Percentiles rank a stretch among this genome's conserved stretches.
These are phyloP conservation scores for Nebria ingens DNA, from an alignment of 1,140 invertebrate species.

Conservation along the genomic window DNA sequence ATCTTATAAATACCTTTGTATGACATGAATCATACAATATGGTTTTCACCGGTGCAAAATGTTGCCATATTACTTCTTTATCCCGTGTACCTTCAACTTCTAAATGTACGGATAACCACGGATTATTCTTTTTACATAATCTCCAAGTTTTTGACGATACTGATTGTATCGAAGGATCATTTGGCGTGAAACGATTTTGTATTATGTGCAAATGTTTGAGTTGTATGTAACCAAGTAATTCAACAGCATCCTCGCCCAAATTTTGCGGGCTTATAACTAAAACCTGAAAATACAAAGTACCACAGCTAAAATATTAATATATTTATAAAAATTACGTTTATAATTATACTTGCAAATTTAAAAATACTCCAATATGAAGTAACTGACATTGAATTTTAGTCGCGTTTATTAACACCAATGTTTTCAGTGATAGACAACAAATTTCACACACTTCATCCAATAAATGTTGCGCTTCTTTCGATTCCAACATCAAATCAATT, in stretches of 20 bases:
- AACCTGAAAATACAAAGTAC: constrained; percentile 39
- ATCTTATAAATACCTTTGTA: constrained; percentile 40
- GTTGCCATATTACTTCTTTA: constrained; percentile 42
- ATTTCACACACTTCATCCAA: constrained; percentile 62
- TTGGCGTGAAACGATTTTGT: constrained; percentile 62
- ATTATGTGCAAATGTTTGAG: constrained; percentile 64
- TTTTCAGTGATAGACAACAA: constrained; percentile 51
- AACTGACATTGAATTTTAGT: constrained; percentile 64
- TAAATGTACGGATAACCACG: constrained; percentile 44
- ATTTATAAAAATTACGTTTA: too few relatives aligned
- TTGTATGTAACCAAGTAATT: constrained; percentile 53
- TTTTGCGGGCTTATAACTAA: constrained; percentile 73
- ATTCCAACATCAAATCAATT: constrained; percentile 67
- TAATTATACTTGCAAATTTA: constrained; percentile 51
- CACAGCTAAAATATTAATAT: constrained; percentile 2
- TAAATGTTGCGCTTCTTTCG: constrained; percentile 53
- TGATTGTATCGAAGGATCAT: constrained; percentile 38
- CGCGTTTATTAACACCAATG: constrained; percentile 62
- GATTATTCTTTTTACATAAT: constrained; percentile 43
- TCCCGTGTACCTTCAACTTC: constrained; percentile 42
- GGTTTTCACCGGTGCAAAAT: constrained; percentile 53
- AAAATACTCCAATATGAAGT: constrained; percentile 65
- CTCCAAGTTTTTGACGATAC: constrained; percentile 39
- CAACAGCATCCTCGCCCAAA: constrained; percentile 63
- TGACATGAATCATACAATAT: constrained; percentile 55